Evolutionary conservation across 2,888 invertebrate species (phyloP), one percentile per base, ranked within the genome.

Genomic region (Ormyrus thymus): DNA sequence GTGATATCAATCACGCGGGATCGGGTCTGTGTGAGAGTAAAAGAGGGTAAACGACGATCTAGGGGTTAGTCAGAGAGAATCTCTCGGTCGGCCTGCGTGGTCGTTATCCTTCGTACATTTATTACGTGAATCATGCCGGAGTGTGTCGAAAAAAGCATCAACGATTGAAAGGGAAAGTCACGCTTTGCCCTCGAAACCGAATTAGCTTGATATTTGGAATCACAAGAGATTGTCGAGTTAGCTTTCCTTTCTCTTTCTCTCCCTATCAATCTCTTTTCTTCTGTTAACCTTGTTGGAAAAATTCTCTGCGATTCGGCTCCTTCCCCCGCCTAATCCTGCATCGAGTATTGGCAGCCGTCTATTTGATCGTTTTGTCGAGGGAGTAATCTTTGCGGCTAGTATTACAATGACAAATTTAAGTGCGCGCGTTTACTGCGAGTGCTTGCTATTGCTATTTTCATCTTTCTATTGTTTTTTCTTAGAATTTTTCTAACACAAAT

Each of bases 1-100:
- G 48, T 48, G 59, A 71, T 71, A 77, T 71, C 71, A 71, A 77
- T 77, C 77, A 66, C 64, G 45, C 45, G 50, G 71, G 56, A 13
- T 56, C 7, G 45, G 29, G 4, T 29, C 29, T 29, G 29, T 29
- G 11, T 15, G 65, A 65, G n/a, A 7, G 59, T 29, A 29, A 48
- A 10, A 48, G 13, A 9, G 43, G 7, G n/a, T 8, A 9, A 53
- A 15, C 45, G 15, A 66, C 15, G 53, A 61, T 13, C 48, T 53
- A 15, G 11, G 51, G 68, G 7, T 76, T 53, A 68, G 75, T 68
- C 68, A 68, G 10, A 15, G 53, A 59, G 56, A 11, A 48, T 29
- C 29, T 29, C 29, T 29, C 29, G 46, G n/a, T 29, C 29, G n/a
- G 55, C 48, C 6, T 7, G 43, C 4, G 51, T 10, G 45, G 9